These are phyloP conservation scores for Herpetotheres cachinnans DNA, from an alignment of 2,113 vertebrate genomes.

Conservation along the genomic window DNA sequence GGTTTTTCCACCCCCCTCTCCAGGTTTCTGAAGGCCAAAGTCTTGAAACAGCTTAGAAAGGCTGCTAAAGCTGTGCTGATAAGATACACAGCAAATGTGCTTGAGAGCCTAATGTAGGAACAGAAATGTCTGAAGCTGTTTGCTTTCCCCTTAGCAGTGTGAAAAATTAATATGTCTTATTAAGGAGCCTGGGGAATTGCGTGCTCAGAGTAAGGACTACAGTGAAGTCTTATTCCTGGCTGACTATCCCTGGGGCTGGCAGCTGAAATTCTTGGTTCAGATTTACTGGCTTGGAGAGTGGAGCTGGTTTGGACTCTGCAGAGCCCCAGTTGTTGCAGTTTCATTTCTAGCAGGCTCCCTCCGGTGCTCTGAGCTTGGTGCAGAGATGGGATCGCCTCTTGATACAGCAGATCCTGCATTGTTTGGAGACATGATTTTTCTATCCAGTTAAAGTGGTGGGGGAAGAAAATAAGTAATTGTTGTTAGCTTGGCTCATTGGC, in stretches of 20 bases:
- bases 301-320: neutral
- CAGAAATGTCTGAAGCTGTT: slow-evolving; percentile 44
- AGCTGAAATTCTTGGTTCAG: neutral
- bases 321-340: neutral
- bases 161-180: slow-evolving; percentile 28
- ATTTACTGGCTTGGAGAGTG: neutral
- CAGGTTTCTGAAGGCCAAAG: slow-evolving; percentile 46
- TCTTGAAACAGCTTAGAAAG: slow-evolving; percentile 16
- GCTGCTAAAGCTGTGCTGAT: slow-evolving; percentile 40
- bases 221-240: neutral
- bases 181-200: neutral
- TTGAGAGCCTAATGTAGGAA: neutral
- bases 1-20: slow-evolving; percentile 3
- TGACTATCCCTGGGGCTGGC: neutral
- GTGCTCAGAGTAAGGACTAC: neutral
- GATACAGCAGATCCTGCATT: neutral
- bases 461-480: neutral
- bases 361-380: neutral
- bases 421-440: neutral
- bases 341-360: neutral
- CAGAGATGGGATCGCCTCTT: neutral
- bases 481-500: too few relatives aligned
- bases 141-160: slow-evolving; percentile 18
- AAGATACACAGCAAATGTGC: slow-evolving; percentile 13
- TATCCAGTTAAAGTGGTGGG: neutral